Conservation (phyloP, 1,140 invertebrate species). For the Cherax quadricarinatus region DNA sequence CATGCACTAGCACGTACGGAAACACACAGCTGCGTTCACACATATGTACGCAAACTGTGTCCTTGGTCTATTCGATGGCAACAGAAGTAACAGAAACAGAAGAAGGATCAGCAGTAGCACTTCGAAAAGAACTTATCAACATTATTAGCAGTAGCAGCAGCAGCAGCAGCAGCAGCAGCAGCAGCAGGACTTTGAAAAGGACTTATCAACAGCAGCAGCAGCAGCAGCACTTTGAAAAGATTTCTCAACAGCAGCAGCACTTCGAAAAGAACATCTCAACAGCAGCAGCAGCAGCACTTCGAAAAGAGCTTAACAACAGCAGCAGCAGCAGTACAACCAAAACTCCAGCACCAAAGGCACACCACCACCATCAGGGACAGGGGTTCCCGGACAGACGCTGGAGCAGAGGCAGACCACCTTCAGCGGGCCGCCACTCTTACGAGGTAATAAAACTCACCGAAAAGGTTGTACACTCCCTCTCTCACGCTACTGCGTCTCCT, state of each 20-base stretch:
- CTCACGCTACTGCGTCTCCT: slow-evolving; percentile 65
- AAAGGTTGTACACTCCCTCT: slow-evolving; percentile 65
- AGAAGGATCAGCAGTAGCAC: not conserved
- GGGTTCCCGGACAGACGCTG: no score
- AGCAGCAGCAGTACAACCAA: no score
- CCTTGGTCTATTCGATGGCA: no score
- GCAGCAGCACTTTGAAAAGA: not conserved
- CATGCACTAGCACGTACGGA: no score
- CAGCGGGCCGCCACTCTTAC: slow-evolving; percentile 59
- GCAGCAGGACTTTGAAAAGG: no score
- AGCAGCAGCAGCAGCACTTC: no score
- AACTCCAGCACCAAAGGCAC: not conserved
- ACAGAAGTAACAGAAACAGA: not conserved
- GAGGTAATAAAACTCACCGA: slow-evolving; percentile 53
- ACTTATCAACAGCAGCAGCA: no score
- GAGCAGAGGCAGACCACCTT: slow-evolving; percentile 32
- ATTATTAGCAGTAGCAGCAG: not conserved
- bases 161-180: not conserved
- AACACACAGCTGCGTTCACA: no score
- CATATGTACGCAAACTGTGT: no score
- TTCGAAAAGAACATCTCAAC: no score
- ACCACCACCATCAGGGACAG: not conserved
- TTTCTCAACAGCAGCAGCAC: no score
- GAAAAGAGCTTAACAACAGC: no score
- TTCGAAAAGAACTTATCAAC: not conserved